These are phyloP conservation scores for Ascidia mentula DNA, from an alignment of 23 tunicate genomes.

Conservation along the genomic window DNA sequence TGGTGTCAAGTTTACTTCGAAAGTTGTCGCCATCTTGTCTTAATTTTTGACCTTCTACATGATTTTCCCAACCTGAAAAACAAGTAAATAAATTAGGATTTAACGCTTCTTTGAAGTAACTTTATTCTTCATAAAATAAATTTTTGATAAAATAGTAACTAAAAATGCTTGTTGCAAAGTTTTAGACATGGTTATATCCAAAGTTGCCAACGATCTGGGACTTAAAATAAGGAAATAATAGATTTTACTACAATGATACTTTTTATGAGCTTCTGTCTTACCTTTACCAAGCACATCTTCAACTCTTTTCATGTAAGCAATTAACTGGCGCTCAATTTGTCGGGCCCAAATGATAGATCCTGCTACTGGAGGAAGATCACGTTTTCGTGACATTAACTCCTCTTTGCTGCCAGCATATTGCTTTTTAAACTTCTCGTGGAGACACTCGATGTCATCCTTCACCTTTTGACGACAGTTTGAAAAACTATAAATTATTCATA, in stretches of 20 bases:
- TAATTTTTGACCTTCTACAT: slow-evolving; percentile 94
- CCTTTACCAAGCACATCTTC: slow-evolving; percentile 99
- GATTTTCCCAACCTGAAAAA: slow-evolving; percentile 88
- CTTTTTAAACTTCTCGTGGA: slow-evolving; percentile 92
- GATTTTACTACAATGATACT: too few species aligned
- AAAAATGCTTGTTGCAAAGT: too few species aligned
- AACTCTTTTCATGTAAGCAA: slow-evolving; percentile 89
- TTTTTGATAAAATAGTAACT: too few species aligned
- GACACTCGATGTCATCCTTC: slow-evolving; percentile 89
- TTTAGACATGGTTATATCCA: too few species aligned
- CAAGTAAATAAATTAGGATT: neutral
- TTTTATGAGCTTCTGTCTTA: neutral
- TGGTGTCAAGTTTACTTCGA: slow-evolving; percentile 81
- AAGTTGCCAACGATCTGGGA: neutral
- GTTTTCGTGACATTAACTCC: slow-evolving; percentile 53
- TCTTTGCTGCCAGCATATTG: slow-evolving; percentile 68
- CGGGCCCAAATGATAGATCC: slow-evolving; percentile 96
- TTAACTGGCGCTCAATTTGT: slow-evolving; percentile 85
- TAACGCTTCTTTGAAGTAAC: too few species aligned
- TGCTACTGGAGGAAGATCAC: slow-evolving; percentile 98
- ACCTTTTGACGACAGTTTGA: slow-evolving; percentile 54
- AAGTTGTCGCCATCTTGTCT: slow-evolving; percentile 91
- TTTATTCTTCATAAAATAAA: too few species aligned
- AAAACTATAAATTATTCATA: neutral
- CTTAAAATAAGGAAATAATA: neutral